phyloP scores from a whole-genome alignment of 2,888 invertebrate genomes.

The Syrista parreyssii region DNA sequence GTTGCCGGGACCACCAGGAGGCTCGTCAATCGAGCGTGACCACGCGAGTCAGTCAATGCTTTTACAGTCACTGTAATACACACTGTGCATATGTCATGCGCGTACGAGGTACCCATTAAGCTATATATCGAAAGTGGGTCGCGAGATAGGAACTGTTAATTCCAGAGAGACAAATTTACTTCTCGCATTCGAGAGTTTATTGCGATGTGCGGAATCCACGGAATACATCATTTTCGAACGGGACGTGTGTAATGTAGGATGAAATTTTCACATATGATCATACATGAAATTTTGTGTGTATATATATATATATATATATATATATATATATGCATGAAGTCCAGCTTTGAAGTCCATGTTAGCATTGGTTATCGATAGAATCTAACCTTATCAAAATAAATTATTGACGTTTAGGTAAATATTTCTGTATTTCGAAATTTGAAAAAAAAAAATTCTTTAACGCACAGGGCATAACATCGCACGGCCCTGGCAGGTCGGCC shows the following conservation, averaged over 20 bases:
- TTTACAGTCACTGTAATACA: neutral
- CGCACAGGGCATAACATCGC: neutral
- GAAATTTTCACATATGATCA: neutral
- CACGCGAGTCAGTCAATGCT: neutral
- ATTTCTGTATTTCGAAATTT: too few species aligned
- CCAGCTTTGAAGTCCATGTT: neutral
- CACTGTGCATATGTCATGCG: neutral
- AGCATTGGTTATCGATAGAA: neutral
- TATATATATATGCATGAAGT: too few species aligned
- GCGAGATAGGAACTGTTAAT: neutral
- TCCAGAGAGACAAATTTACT: neutral
- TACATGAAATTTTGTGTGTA: neutral
- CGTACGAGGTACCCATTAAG: neutral
- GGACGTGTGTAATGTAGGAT: neutral
- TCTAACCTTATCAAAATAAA: too few species aligned
- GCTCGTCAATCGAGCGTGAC: neutral
- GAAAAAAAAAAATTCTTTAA: too few species aligned
- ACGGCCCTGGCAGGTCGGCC: slow-evolving; percentile 1
- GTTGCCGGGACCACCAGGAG: neutral
- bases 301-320: too few species aligned
- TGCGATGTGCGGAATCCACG: neutral
- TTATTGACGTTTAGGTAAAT: neutral
- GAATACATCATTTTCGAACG: neutral
- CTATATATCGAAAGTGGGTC: neutral
- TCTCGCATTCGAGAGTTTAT: neutral